These are phyloP conservation scores for Epistrophe grossulariae DNA, from an alignment of 2,888 invertebrate genomes.

Conservation along the genomic window DNA sequence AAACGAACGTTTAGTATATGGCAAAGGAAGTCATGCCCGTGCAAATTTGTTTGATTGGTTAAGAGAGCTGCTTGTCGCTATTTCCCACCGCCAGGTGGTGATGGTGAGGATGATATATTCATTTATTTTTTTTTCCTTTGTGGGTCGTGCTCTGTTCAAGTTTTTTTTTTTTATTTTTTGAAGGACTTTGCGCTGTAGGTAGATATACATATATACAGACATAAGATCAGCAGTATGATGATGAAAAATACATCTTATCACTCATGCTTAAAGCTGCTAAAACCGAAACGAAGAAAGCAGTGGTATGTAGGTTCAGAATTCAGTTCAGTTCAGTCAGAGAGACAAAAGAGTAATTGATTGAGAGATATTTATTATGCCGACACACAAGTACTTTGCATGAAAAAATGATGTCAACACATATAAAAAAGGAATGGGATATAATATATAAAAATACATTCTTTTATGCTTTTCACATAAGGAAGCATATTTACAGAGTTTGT, in stretches of 20 bases:
- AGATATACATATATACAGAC: not conserved
- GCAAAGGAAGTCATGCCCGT: constrained; percentile 36
- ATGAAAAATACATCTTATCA: constrained; percentile 48
- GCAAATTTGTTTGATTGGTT: constrained; percentile 67
- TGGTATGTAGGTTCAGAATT: constrained; percentile 4
- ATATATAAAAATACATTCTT: not conserved
- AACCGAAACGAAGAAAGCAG: constrained; percentile 3
- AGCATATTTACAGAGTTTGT: too few relatives aligned
- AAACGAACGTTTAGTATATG: constrained; percentile 31
- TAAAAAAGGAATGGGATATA: constrained; percentile 1
- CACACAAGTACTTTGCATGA: constrained; percentile 32
- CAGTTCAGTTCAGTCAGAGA: constrained; percentile 13
- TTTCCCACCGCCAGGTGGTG: not conserved
- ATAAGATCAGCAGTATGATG: constrained; percentile 21
- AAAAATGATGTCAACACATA: constrained; percentile 52
- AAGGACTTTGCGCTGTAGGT: constrained; percentile 31
- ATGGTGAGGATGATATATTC: constrained; percentile 36
- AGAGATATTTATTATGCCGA: constrained; percentile 43
- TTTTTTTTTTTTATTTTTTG: constrained; percentile 25
- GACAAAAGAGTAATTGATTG: constrained; percentile 54
- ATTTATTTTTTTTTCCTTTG: constrained; percentile 1
- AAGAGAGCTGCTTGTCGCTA: constrained; percentile 17
- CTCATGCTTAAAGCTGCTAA: constrained; percentile 44
- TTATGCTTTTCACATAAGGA: too few relatives aligned
- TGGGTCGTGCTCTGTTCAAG: not conserved